phyloP scores from a whole-genome alignment of 2,888 invertebrate genomes.

The Lydus trimaculatus region DNA sequence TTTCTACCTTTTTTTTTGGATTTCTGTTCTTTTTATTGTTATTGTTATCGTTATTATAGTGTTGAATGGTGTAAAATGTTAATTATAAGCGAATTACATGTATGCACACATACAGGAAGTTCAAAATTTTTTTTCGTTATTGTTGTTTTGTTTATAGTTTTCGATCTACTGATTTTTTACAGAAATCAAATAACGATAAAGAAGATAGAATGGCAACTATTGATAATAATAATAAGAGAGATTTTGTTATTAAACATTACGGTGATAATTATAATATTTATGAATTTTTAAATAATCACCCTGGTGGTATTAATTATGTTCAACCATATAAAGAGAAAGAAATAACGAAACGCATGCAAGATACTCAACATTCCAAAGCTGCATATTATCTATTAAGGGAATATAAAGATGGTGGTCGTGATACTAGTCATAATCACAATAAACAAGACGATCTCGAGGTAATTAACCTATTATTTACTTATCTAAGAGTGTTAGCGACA shows the following conservation, averaged over 20 bases:
- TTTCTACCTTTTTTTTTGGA: not conserved
- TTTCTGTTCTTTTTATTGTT: no score
- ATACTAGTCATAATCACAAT: conserved; percentile 40
- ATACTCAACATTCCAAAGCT: conserved; percentile 68
- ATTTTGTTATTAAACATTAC: conserved; percentile 59
- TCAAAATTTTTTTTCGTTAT: not conserved
- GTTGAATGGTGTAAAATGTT: no score
- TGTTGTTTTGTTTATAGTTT: not conserved
- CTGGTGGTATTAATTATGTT: conserved; percentile 75
- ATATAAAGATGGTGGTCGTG: conserved; percentile 62
- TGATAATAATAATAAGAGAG: conserved; percentile 36
- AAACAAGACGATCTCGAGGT: conserved; percentile 60
- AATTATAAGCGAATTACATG: not conserved
- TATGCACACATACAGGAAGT: not conserved
- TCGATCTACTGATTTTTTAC: conserved; percentile 14
- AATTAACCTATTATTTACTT: conserved; percentile 26
- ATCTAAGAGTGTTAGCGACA: no score
- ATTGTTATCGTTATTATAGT: not conserved
- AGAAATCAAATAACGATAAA: conserved; percentile 9
- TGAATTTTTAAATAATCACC: conserved; percentile 74
- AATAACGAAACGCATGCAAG: conserved; percentile 64
- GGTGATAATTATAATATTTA: conserved; percentile 69
- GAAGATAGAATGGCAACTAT: conserved; percentile 32
- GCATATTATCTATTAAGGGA: conserved; percentile 72
- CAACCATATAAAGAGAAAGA: conserved; percentile 65